A percentile compares a stretch with the other conserved stretches of the same genome.
phyloP scores from a whole-genome alignment of 2,113 vertebrate genomes.

The Paratilapia polleni region DNA sequence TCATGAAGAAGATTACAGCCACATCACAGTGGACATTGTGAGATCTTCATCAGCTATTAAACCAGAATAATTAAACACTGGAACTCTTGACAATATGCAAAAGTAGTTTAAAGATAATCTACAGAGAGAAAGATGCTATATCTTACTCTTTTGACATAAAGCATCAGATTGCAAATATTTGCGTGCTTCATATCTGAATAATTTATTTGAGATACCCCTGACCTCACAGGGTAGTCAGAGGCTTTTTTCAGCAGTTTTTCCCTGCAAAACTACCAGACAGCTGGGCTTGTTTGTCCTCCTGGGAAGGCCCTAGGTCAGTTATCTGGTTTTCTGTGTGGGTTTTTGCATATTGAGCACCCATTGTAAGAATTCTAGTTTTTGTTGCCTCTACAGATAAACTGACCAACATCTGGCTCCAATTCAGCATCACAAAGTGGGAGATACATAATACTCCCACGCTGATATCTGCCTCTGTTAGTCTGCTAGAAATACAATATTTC shows the following conservation, averaged over 20 bases:
- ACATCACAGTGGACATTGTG: neutral
- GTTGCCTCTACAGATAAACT: slow-evolving; percentile 19
- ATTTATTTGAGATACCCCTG: neutral
- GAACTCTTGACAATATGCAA: neutral
- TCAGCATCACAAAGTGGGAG: slow-evolving; percentile 12
- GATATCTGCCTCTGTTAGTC: slow-evolving; percentile 13
- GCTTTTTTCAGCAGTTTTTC: neutral
- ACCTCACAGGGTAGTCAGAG: slow-evolving; percentile 3
- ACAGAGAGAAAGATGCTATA: neutral
- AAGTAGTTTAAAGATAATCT: neutral
- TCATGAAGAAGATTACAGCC: neutral
- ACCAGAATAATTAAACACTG: fast-evolving
- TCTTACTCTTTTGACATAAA: neutral
- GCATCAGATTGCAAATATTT: neutral
- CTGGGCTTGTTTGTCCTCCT: slow-evolving; percentile 10
- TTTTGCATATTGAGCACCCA: slow-evolving; percentile 19
- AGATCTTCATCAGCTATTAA: neutral
- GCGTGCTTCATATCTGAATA: neutral
- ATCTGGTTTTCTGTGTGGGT: slow-evolving; percentile 23
- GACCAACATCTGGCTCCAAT: slow-evolving; percentile 50
- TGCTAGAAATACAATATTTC: slow-evolving; percentile 14
- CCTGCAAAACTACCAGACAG: slow-evolving; percentile 11
- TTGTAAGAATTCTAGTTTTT: neutral
- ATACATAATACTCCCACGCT: slow-evolving; percentile 37
- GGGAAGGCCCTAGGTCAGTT: slow-evolving; percentile 12